Evolutionary conservation across 2,888 invertebrate species (phyloP), one percentile per base, ranked within the genome.

Genomic region (Torymus texanus): DNA sequence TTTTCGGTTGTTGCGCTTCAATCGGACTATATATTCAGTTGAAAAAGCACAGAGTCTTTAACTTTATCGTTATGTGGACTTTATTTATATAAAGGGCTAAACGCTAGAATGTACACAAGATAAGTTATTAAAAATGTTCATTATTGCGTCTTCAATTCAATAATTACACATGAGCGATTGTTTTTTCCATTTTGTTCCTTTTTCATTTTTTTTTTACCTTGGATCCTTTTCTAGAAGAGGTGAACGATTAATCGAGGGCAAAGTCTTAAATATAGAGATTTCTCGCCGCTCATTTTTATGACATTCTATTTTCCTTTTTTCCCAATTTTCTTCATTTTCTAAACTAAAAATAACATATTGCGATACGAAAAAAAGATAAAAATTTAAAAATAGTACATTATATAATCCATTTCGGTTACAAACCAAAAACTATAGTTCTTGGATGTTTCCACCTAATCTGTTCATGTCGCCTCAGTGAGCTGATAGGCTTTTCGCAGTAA

Each of bases 11-110:
- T 41, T 77, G 29, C 21, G 12, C 12, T 18, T 67, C 2, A 55
- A 53, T 78, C 63, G 65, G 66, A 75, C 24, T 12, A 5, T 62
- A 53, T 18, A 8, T 58, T 51, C 66, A 2, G 67, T 56, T 68
- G 61, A 67, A 79, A 74, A 78, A 75, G 65, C 61, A 79, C 55
- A 59, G 51, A 55, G 41, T 61, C 59, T 78, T 75, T 74, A 80
- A 79, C 79, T 83, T 86, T 84, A 85, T 87, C 86, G 85, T 88
- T 85, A 87, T 84, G 86, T 88, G 86, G 86, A 88, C 85, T 89
- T 89, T 89, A 89, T 89, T 89, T 77, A 87, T 88, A 89, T 88
- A 88, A 89, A 89, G 88, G 86, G 85, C 88, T 88, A 89, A 73
- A 87, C 84, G 86, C 87, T 89, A 88, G 85, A 88, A 89, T 88